A percentile compares a stretch with the other conserved stretches of the same genome.
These are phyloP conservation scores for Lepidocyrtinus sp. DNA, from an alignment of 2,888 invertebrate species.

Conservation along the genomic window DNA sequence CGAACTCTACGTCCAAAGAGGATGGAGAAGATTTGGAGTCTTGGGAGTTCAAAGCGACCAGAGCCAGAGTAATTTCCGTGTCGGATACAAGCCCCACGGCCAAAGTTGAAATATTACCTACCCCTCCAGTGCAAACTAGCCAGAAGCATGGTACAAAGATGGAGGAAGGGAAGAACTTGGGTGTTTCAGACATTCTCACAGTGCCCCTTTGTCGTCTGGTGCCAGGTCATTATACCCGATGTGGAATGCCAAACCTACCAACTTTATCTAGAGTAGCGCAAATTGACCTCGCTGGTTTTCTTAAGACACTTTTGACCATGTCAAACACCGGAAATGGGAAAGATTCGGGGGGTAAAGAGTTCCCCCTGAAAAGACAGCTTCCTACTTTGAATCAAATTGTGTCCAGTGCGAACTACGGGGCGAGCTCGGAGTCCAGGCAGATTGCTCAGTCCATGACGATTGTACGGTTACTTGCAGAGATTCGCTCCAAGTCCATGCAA, in stretches of 20 bases:
- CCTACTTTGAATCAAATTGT: conserved; percentile 50
- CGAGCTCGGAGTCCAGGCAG: conserved; percentile 29
- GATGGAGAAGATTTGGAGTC: neutral
- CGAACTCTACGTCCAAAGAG: neutral
- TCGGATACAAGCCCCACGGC: conserved; percentile 38
- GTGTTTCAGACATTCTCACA: neutral
- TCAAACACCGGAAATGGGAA: neutral
- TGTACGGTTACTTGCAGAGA: conserved; percentile 72
- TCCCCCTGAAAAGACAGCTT: conserved; percentile 41
- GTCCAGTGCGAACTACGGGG: neutral
- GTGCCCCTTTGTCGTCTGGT: conserved; percentile 36
- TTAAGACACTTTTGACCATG: conserved; percentile 33
- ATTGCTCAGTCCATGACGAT: conserved; percentile 71
- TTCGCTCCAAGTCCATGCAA: conserved; percentile 71
- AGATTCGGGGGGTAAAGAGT: conserved; percentile 20
- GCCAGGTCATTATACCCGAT: conserved; percentile 23
- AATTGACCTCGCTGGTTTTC: conserved; percentile 32
- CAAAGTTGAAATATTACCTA: conserved; percentile 29
- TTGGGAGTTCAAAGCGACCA: conserved; percentile 34
- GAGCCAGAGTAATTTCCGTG: conserved; percentile 31
- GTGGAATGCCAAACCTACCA: conserved; percentile 29
- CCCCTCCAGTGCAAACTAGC: no score
- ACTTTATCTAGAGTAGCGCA: conserved; percentile 22
- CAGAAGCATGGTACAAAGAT: conserved; percentile 7
- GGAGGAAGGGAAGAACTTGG: neutral